These are phyloP conservation scores for Vulpes lagopus DNA, from an alignment of 2,113 vertebrate species.

Conservation along the genomic window DNA sequence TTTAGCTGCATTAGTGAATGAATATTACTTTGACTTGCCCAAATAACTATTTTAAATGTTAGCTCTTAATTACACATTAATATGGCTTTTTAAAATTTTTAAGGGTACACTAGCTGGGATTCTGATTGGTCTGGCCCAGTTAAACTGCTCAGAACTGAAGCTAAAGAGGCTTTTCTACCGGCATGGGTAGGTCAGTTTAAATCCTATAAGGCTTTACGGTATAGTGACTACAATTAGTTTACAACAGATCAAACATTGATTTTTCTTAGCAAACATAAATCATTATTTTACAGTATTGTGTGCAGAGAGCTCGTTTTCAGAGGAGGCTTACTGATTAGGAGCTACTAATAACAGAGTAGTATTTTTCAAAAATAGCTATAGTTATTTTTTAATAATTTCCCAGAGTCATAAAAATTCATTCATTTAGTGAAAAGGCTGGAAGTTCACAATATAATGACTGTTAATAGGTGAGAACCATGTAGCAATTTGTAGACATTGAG, in stretches of 20 bases:
- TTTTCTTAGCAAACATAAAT: background rate
- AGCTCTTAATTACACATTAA: background rate
- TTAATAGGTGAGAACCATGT: background rate
- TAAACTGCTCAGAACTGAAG: conserved; percentile 98
- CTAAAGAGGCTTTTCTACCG: conserved; percentile 96
- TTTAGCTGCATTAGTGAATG: conserved; percentile 24
- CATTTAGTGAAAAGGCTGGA: background rate
- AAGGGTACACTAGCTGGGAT: conserved; percentile 98
- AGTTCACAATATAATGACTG: background rate
- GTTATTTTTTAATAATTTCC: background rate
- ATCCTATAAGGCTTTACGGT: fast-evolving
- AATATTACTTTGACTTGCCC: background rate
- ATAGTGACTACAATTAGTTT: background rate
- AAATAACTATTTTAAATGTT: background rate
- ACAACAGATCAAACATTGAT: background rate
- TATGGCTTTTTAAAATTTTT: conserved; percentile 62
- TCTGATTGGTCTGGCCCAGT: conserved; percentile 96
- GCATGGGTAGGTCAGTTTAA: conserved; percentile 91
- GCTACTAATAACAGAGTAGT: background rate
- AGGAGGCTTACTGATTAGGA: background rate
- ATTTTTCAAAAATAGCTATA: background rate
- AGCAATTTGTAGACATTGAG: background rate
- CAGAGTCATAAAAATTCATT: background rate
- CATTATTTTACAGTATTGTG: background rate
- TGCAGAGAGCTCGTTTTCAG: background rate